Evolutionary conservation across 2,797 vertebrate species (phyloP).

Genomic region (Myotis pilosus): DNA sequence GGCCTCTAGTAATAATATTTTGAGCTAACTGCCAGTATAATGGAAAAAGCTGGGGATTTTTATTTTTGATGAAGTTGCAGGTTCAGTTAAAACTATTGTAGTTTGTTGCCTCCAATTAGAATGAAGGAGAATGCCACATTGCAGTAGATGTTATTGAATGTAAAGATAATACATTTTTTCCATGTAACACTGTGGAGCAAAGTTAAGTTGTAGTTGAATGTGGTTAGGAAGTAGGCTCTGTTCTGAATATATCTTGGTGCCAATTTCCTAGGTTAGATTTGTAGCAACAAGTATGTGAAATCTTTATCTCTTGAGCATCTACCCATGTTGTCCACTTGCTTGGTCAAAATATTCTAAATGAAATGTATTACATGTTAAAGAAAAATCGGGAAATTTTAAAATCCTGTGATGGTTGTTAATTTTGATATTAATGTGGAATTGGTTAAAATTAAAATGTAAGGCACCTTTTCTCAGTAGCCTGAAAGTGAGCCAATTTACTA

Average conservation of each 20-base stretch:
- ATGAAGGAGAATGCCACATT: not conserved
- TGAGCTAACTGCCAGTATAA: not conserved
- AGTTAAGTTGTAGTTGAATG: not conserved
- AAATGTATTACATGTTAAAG: not conserved
- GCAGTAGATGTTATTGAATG: not conserved
- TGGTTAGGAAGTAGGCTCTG: not conserved
- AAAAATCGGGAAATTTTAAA: constrained; percentile 3
- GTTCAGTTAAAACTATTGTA: not conserved
- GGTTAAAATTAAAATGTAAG: constrained; percentile 5
- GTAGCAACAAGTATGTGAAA: not conserved
- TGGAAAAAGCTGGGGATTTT: not conserved
- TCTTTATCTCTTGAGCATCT: not conserved
- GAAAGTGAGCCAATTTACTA: not conserved
- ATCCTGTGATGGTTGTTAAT: not conserved
- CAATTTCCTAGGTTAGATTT: not conserved
- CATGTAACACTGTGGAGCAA: not conserved
- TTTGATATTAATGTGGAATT: constrained; percentile 1
- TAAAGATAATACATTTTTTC: not conserved
- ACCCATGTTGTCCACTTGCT: not conserved
- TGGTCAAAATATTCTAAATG: not conserved
- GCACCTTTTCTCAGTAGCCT: not conserved
- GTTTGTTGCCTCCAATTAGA: not conserved
- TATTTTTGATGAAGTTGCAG: not conserved
- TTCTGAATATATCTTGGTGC: not conserved
- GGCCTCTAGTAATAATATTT: not conserved